A percentile compares a stretch with the other conserved stretches of the same genome.
Evolutionary conservation across 2,888 invertebrate genomes (phyloP).

Genomic region (Malthinus seriepunctatus): DNA sequence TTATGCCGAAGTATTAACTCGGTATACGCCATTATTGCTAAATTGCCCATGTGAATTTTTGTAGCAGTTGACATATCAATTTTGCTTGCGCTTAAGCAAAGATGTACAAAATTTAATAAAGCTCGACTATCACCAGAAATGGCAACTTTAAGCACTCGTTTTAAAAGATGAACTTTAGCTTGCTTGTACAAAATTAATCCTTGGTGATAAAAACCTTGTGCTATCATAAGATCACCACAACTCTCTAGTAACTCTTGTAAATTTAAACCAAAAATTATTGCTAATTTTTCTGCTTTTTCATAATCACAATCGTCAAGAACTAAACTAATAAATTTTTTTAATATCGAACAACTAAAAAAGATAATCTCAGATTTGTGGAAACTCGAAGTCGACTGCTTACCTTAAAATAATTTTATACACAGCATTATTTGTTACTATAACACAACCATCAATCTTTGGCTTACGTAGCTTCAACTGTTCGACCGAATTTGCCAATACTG

Average conservation of each 20-base stretch:
- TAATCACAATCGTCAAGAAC: conserved; percentile 60
- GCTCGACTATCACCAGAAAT: conserved; percentile 65
- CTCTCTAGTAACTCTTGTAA: conserved; percentile 72
- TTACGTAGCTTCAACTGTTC: conserved; percentile 56
- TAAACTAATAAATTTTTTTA: conserved; percentile 61
- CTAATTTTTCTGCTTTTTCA: conserved; percentile 61
- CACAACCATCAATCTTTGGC: conserved; percentile 60
- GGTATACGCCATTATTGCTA: conserved; percentile 67
- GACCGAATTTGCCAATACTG: conserved; percentile 53
- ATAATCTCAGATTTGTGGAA: neutral
- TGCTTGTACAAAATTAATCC: conserved; percentile 82
- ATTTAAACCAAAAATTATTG: conserved; percentile 63
- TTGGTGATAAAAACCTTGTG: conserved; percentile 72
- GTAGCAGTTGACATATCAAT: conserved; percentile 63
- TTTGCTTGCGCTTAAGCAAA: conserved; percentile 60
- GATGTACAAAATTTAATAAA: conserved; percentile 62
- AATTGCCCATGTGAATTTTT: conserved; percentile 66
- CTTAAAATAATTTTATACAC: conserved; percentile 63
- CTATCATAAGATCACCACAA: conserved; percentile 80
- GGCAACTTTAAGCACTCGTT: conserved; percentile 65
- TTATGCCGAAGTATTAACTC: conserved; percentile 58
- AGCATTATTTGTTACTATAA: conserved; percentile 63
- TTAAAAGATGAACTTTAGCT: conserved; percentile 57
- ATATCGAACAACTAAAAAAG: conserved; percentile 50
- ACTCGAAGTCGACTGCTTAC: conserved; percentile 43